Conservation (phyloP, 2,888 invertebrate species). For the Netelia melanura region DNA sequence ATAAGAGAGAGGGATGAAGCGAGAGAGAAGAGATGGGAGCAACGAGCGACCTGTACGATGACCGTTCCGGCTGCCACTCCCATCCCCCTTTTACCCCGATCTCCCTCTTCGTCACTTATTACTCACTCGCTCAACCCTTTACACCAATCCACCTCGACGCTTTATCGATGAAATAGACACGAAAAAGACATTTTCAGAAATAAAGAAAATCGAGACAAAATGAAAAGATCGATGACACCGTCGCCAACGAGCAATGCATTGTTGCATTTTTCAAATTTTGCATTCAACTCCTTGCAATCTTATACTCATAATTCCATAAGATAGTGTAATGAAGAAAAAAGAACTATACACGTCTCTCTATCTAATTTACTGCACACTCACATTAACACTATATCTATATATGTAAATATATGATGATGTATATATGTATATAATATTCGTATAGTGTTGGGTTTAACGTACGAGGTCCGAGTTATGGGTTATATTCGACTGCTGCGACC, state of each 20-base stretch:
- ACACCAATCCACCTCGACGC: conserved; percentile 4
- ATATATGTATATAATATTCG: conserved; percentile 23
- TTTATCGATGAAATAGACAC: conserved; percentile 28
- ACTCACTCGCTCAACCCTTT: conserved; percentile 43
- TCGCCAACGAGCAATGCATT: too few species aligned
- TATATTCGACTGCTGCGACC: conserved; percentile 69
- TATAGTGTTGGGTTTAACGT: conserved; percentile 52
- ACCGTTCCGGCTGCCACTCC: conserved; percentile 66
- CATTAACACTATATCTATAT: background rate
- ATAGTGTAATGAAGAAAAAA: background rate
- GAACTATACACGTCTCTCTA: background rate
- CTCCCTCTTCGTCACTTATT: conserved; percentile 46
- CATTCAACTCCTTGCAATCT: too few species aligned
- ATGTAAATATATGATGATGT: conserved; percentile 40
- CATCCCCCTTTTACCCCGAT: conserved; percentile 42
- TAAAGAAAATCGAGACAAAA: background rate
- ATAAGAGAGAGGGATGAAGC: conserved; percentile 14
- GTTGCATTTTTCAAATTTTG: too few species aligned
- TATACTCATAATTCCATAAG: background rate
- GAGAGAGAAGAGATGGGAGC: conserved; percentile 38
- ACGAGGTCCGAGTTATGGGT: conserved; percentile 67
- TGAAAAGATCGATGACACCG: conserved; percentile 35
- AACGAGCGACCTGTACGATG: conserved; percentile 60
- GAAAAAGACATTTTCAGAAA: conserved; percentile 14
- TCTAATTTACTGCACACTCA: background rate